A percentile compares a stretch with the other conserved stretches of the same genome.
These are phyloP conservation scores for Mayetiola destructor DNA, from an alignment of 2,888 invertebrate species.

Conservation along the genomic window DNA sequence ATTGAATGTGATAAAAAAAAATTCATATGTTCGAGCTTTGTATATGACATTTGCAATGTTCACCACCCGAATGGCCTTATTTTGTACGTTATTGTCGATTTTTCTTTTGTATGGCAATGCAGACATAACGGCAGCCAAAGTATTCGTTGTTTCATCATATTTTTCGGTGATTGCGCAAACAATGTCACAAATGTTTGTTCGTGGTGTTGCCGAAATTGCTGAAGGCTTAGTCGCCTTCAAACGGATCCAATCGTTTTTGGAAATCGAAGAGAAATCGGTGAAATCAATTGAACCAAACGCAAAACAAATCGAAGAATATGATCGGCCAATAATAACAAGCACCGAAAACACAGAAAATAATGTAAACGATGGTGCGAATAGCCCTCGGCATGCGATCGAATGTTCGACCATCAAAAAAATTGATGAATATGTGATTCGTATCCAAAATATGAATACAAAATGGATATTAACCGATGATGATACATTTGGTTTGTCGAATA, in stretches of 20 bases:
- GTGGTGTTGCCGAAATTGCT: constrained; percentile 62
- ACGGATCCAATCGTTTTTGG: constrained; percentile 41
- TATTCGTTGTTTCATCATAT: constrained; percentile 42
- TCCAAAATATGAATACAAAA: neutral
- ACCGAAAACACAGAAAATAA: neutral
- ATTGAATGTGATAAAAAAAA: constrained; percentile 42
- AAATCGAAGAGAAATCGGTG: constrained; percentile 29
- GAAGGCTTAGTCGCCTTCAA: constrained; percentile 63
- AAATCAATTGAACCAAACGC: neutral
- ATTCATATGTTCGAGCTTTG: constrained; percentile 48
- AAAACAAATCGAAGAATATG: too few relatives aligned
- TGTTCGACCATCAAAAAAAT: neutral
- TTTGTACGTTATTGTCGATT: constrained; percentile 56
- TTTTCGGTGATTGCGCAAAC: constrained; percentile 41
- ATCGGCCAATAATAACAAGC: too few relatives aligned
- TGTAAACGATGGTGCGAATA: neutral
- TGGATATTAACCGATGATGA: neutral
- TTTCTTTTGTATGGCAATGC: constrained; percentile 43
- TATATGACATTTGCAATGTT: constrained; percentile 66
- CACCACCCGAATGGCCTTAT: constrained; percentile 64
- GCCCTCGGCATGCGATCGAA: too few relatives aligned
- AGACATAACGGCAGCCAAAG: constrained; percentile 40
- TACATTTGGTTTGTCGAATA: neutral
- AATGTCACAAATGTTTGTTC: constrained; percentile 43
- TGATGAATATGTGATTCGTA: neutral